phyloP scores from a whole-genome alignment of 2,113 vertebrate species.

The Melanotaenia duboulayi region DNA sequence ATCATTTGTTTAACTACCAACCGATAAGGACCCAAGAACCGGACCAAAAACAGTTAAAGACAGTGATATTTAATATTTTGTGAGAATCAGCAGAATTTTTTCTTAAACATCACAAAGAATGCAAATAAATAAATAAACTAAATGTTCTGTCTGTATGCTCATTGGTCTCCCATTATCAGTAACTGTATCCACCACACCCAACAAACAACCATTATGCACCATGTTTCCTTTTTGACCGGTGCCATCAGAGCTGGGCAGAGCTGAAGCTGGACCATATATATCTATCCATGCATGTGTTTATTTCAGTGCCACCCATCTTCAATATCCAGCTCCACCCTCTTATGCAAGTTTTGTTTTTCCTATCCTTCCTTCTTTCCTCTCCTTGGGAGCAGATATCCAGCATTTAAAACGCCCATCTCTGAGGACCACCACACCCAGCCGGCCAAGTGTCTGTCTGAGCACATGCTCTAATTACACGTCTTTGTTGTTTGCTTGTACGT shows the following conservation, averaged over 20 bases:
- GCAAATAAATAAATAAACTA: slow-evolving; percentile 4
- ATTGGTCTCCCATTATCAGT: slow-evolving; percentile 47
- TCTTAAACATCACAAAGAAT: neutral
- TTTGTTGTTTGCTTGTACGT: slow-evolving; percentile 34
- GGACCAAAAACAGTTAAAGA: neutral
- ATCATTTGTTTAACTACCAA: slow-evolving; percentile 2
- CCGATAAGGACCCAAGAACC: neutral
- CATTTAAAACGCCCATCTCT: slow-evolving; percentile 72
- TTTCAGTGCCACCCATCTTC: slow-evolving; percentile 77
- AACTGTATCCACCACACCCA: slow-evolving; percentile 70
- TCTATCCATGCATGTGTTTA: slow-evolving; percentile 57
- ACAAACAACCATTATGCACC: slow-evolving; percentile 42
- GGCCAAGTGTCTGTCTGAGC: slow-evolving; percentile 47
- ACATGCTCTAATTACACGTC: slow-evolving; percentile 57
- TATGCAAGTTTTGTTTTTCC: slow-evolving; percentile 73
- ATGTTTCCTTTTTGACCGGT: slow-evolving; percentile 55
- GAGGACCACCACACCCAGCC: slow-evolving; percentile 68
- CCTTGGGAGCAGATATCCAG: slow-evolving; percentile 46
- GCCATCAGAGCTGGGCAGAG: slow-evolving; percentile 60
- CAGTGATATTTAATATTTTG: neutral
- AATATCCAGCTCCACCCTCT: slow-evolving; percentile 75
- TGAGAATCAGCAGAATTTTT: neutral
- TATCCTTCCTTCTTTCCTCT: slow-evolving; percentile 59
- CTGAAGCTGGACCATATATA: slow-evolving; percentile 51
- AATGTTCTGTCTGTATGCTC: slow-evolving; percentile 34